Base-by-base conservation (phyloP, 2,888 invertebrate species). In the Macrosoma leucophasiata region DNA sequence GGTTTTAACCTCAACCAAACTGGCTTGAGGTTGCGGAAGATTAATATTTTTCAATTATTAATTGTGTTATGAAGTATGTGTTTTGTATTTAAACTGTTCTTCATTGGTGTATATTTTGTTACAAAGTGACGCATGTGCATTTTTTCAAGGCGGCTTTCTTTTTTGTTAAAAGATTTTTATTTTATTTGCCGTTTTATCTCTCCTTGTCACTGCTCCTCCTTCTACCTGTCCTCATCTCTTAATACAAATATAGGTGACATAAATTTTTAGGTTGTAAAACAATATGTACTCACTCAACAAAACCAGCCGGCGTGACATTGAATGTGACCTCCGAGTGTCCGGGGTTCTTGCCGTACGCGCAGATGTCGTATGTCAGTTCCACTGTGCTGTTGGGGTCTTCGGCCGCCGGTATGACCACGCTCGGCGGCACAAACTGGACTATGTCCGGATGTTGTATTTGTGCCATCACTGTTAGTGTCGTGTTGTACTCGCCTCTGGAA, bases 301-400 rank as follows among this genome's bases (percentile, higher is more conserved):
- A 62, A 13, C 86, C 81, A 12, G 58, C 44, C 1, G 88, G 87
- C 1, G 87, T 86, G 13, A 87, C 81, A 50, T 88, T 88, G 28
- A 88, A 86, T 1, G 85, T 87, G 27, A 92, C 78, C 36, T 88
- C 87, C 0, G 90, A 86, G 55, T 89, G 88, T 23, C 93, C 93
- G 1, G 92, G 90, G 13, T 81, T 86, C 18, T 85, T 78, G 9
- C 90, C 92, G 29, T 85, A 74, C 0, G 89, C 82, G 52, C 75
- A 78, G 20, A 92, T 72, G 8, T 79, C 72, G 43, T 87, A 75
- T 0, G 68, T 57, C 46, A 72, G 69, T 43, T 70, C 55, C n/a
- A 67, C 74, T 0, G 62, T 57, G 1, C 57, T 41, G 33, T 76
- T 65, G 1, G 71, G 74, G 0, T 63, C 52, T 8, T 55, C 59